Base-by-base conservation (phyloP, 2,113 vertebrate species). In the Odontophorus gujanensis region DNA sequence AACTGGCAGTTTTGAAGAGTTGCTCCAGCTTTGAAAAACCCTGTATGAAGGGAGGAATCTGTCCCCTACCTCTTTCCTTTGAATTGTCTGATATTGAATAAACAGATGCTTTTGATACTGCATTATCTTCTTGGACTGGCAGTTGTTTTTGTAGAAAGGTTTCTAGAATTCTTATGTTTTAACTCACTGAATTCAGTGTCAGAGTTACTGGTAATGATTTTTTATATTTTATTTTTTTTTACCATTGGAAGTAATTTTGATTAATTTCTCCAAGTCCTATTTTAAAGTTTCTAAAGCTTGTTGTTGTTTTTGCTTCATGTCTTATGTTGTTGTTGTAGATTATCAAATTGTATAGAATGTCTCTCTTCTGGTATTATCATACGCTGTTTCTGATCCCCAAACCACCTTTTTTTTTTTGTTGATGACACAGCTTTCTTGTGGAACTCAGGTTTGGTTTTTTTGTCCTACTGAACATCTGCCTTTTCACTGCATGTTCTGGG, bases 401-500 rank as follows among this genome's bases (percentile, higher is more conserved):
- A 30, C 32, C 57, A 81, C 59, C 63, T 72, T 78, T 94, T 83
- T 45, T 82, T 95, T 82, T 96, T 81, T 94, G 72, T 81, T 94
- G 40, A 53, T 71, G 75, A 80, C 50, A 86, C 68, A 90, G 85
- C 84, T 96, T 90, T 78, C 76, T 88, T 89, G 43, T 71, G 61
- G 63, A 78, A 93, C 86, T 87, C 58, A 73, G 51, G 6, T 74
- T 81, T 95, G 58, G 87, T 90, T 73, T 18, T 91, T 95, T 40
- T 40, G 40, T 11, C 81, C 88, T 86, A 81, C 81, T 57, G 89
- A 97, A 85, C 83, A 97, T 84, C 92, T 97, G 90, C 65, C 94
- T 93, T 96, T 95, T 96, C 95, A 97, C 93, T 83, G 89, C 92
- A 38, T 11, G 43, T 73, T 89, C 90, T 59, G 95, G 93, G 85